Evolutionary conservation across 2,113 vertebrate species (phyloP).

Genomic region (Hippocampus zosterae): DNA sequence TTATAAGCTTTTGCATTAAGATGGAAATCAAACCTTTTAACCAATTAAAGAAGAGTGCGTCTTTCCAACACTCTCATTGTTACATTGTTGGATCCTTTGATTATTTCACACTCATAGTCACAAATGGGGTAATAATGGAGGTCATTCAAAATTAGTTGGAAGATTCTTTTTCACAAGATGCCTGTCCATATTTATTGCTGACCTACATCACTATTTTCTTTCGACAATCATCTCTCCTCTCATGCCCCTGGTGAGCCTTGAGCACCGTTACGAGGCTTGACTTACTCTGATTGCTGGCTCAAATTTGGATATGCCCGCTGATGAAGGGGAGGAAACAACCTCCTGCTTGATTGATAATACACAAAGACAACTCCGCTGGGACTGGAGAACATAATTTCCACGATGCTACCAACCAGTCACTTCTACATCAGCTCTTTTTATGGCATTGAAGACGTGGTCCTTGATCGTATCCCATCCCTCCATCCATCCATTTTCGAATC

Average conservation of each 20-base stretch:
- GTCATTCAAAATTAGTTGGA: constrained; percentile 46
- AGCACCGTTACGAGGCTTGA: constrained; percentile 52
- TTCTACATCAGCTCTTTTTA: neutral
- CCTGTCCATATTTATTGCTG: constrained; percentile 51
- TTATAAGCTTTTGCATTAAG: constrained; percentile 5
- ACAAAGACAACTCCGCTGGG: constrained; percentile 24
- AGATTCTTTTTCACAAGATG: constrained; percentile 49
- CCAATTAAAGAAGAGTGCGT: neutral
- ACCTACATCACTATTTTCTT: constrained; percentile 60
- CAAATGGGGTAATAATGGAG: constrained; percentile 49
- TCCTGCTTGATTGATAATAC: constrained; percentile 49
- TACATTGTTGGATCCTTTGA: neutral
- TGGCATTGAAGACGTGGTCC: neutral
- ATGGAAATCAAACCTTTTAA: neutral
- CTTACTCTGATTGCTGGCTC: constrained; percentile 53
- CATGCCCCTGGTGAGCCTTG: constrained; percentile 28
- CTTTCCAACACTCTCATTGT: neutral
- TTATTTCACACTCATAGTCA: neutral
- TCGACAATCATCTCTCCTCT: constrained; percentile 58
- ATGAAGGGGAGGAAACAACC: constrained; percentile 41
- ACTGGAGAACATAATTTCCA: constrained; percentile 19
- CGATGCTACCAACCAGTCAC: neutral
- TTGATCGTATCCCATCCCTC: neutral
- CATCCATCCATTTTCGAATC: too few relatives aligned
- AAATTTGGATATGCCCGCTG: constrained; percentile 35